phyloP scores from a whole-genome alignment of 2,888 invertebrate genomes.

The Tetanocera ferruginea region DNA sequence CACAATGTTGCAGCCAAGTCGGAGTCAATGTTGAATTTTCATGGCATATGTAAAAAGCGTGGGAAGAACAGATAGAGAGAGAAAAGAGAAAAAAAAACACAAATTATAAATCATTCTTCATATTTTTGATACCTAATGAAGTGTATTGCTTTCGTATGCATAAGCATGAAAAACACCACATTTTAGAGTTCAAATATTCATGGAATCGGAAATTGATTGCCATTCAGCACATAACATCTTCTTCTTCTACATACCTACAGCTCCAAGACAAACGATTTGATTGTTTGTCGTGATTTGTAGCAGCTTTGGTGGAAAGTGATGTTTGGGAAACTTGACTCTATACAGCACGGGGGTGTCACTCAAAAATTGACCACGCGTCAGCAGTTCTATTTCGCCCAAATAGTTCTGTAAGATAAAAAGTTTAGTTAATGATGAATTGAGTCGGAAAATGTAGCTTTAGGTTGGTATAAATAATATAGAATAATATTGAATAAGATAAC shows the following conservation, averaged over 20 bases:
- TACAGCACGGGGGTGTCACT: constrained; percentile 71
- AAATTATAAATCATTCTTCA: not conserved
- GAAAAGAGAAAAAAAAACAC: not conserved
- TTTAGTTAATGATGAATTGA: not conserved
- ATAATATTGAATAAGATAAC: no score
- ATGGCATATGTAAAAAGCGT: no score
- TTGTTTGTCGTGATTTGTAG: constrained; percentile 74
- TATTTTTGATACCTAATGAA: not conserved
- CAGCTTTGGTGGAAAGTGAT: constrained; percentile 73
- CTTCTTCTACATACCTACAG: constrained; percentile 70
- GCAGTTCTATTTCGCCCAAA: constrained; percentile 73
- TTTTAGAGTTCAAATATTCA: not conserved
- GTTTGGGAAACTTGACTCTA: constrained; percentile 75
- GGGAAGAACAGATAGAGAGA: no score
- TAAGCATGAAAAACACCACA: not conserved
- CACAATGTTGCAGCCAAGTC: not conserved
- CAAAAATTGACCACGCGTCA: constrained; percentile 67
- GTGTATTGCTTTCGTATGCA: not conserved
- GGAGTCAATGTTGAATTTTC: no score
- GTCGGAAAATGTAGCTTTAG: not conserved
- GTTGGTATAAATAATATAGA: not conserved
- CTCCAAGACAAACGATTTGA: constrained; percentile 73
- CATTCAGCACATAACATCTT: not conserved
- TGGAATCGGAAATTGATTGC: not conserved
- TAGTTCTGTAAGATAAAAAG: constrained; percentile 71